These are phyloP conservation scores for Tetramorium alpestre DNA, from an alignment of 1,140 invertebrate species.

Conservation along the genomic window DNA sequence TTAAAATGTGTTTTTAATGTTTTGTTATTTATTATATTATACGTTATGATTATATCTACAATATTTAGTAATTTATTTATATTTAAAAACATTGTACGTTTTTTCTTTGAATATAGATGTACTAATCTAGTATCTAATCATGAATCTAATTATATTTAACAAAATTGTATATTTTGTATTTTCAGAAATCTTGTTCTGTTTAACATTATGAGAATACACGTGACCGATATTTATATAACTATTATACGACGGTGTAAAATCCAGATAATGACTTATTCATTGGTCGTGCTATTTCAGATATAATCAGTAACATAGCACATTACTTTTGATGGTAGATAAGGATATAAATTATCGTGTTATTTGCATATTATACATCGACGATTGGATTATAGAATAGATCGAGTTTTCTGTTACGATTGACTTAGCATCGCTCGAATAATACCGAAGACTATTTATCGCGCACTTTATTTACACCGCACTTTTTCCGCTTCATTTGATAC, in stretches of 20 bases:
- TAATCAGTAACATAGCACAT: background rate
- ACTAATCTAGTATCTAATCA: background rate
- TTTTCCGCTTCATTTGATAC: background rate
- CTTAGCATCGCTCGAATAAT: background rate
- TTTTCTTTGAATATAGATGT: background rate
- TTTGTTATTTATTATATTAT: background rate
- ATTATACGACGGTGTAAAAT: constrained; percentile 16
- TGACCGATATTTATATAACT: background rate
- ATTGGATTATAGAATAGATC: background rate
- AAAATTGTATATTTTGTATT: background rate
- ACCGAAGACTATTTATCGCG: background rate
- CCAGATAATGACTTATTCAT: background rate
- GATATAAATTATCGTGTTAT: constrained; percentile 18
- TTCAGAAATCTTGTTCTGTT: background rate
- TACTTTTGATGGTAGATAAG: constrained; percentile 19
- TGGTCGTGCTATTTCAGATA: background rate
- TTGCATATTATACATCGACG: background rate
- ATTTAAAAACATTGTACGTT: background rate
- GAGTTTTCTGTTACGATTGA: background rate
- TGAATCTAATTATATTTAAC: background rate
- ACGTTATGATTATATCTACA: background rate
- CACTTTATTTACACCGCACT: background rate
- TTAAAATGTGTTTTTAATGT: background rate
- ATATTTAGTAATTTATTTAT: background rate
- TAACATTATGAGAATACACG: background rate